These are phyloP conservation scores for Sphaerophoria rueppellii DNA, from an alignment of 2,888 invertebrate genomes.

Conservation along the genomic window DNA sequence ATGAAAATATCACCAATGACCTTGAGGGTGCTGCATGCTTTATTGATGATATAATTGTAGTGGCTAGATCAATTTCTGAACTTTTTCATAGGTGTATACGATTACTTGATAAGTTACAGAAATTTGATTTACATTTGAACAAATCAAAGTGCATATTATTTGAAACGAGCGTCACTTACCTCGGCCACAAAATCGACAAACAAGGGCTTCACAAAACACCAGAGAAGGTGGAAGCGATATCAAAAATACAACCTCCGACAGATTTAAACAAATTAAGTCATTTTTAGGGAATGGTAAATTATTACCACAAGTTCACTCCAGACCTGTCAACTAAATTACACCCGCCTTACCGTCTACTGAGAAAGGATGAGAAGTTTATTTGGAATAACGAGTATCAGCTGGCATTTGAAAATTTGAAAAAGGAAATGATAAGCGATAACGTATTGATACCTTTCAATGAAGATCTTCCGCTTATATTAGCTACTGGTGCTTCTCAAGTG, in stretches of 20 bases:
- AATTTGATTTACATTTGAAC: constrained; percentile 32
- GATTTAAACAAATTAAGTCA: constrained; percentile 50
- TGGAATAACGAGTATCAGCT: constrained; percentile 74
- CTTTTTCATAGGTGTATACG: constrained; percentile 16
- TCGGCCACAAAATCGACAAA: constrained; percentile 75
- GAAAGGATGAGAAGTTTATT: constrained; percentile 59
- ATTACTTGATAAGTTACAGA: constrained; percentile 14
- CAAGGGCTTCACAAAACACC: constrained; percentile 75
- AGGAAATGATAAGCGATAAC: neutral
- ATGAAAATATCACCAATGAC: constrained; percentile 22
- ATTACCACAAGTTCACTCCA: constrained; percentile 48
- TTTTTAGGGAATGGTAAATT: constrained; percentile 13
- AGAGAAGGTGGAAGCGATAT: constrained; percentile 75
- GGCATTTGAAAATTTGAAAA: no score
- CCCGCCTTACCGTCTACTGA: constrained; percentile 32
- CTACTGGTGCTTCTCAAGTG: constrained; percentile 70
- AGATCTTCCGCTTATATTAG: no score
- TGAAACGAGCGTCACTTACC: constrained; percentile 20
- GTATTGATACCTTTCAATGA: no score
- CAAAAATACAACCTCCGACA: constrained; percentile 74
- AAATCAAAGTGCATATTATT: constrained; percentile 20
- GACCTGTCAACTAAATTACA: constrained; percentile 42
- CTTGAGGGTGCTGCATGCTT: constrained; percentile 30
- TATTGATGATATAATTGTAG: constrained; percentile 31
- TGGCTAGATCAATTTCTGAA: constrained; percentile 10